These are phyloP conservation scores for Buceros bicornis DNA, from an alignment of 2,797 vertebrate species.

Conservation along the genomic window DNA sequence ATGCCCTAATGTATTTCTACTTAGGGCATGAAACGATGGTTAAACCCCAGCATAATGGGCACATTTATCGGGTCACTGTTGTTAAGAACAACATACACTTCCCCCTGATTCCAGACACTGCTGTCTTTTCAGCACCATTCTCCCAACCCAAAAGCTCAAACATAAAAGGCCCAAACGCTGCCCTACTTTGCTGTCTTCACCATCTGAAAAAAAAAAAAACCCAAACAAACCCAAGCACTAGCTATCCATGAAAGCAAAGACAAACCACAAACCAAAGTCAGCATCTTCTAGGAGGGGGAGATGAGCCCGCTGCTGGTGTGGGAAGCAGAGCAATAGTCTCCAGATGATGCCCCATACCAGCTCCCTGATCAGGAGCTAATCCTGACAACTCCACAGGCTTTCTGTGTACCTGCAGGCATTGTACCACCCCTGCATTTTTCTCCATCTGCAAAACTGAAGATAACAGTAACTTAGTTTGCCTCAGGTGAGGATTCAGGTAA, in stretches of 20 bases:
- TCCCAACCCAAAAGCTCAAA: not conserved
- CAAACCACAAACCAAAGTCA: not conserved
- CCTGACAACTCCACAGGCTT: not conserved
- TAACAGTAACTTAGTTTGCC: not conserved
- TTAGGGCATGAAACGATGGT: not conserved
- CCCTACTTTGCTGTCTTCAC: not conserved
- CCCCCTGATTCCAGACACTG: not conserved
- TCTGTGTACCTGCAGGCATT: not conserved
- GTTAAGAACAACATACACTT: not conserved
- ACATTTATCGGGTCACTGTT: not conserved
- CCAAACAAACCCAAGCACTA: not conserved
- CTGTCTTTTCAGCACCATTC: not conserved
- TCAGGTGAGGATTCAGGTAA: not conserved
- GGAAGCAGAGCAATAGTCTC: not conserved
- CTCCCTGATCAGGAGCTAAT: not conserved
- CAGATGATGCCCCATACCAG: not conserved
- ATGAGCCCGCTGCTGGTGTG: not conserved
- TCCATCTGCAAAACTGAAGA: not conserved
- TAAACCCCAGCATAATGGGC: not conserved
- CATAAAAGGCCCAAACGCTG: not conserved
- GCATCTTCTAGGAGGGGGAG: fast-evolving
- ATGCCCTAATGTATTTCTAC: not conserved
- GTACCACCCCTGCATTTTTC: not conserved
- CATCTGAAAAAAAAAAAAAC: not conserved
- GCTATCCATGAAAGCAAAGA: not conserved